These are phyloP conservation scores for Tragopan temminckii DNA, from an alignment of 2,797 vertebrate species.

Conservation along the genomic window DNA sequence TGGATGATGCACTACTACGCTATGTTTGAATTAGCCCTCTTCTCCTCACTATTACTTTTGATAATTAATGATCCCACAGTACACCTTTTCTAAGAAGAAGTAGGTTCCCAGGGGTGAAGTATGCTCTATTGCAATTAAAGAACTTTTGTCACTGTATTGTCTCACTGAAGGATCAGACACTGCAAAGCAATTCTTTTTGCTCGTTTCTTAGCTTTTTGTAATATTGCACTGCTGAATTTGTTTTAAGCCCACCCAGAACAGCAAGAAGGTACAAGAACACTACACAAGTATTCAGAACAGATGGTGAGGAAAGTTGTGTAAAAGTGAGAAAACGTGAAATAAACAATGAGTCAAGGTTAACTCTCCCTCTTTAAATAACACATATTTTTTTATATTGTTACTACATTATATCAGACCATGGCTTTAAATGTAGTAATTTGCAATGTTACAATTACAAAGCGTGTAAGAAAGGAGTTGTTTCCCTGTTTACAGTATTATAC, in stretches of 20 bases:
- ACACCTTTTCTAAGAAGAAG: conserved; percentile 62
- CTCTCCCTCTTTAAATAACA: neutral
- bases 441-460: neutral
- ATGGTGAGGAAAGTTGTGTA: neutral
- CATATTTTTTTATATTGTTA: neutral
- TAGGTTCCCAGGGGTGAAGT: conserved; percentile 48
- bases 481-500: neutral
- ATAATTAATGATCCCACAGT: conserved; percentile 69
- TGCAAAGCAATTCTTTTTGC: neutral
- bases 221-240: neutral
- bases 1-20: conserved; percentile 44
- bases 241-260: neutral
- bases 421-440: neutral
- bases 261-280: neutral
- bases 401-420: neutral
- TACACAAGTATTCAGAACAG: neutral
- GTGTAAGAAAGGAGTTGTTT: neutral
- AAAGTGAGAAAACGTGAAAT: neutral
- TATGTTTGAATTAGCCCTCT: conserved; percentile 60
- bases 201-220: neutral
- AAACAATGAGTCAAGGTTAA: neutral
- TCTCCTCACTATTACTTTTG: conserved; percentile 55
- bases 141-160: conserved; percentile 33
- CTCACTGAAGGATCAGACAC: neutral
- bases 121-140: conserved; percentile 17